These are phyloP conservation scores for Caenorhabditis doughertyi DNA, from an alignment of 2,888 invertebrate species.

Conservation along the genomic window DNA sequence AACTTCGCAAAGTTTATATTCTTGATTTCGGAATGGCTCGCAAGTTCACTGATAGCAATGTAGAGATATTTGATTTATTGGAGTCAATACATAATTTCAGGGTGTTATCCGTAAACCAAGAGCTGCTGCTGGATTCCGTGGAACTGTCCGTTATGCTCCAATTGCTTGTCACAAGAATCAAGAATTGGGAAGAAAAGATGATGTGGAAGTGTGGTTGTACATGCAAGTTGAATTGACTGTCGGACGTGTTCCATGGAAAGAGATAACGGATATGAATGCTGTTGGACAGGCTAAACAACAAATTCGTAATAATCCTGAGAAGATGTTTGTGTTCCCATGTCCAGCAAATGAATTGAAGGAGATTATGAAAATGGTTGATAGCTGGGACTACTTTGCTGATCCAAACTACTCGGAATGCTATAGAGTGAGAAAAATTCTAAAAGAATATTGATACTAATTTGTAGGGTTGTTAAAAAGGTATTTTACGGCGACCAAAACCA, in stretches of 20 bases:
- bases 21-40: conserved; percentile 75
- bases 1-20: conserved; percentile 73
- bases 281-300: conserved; percentile 73
- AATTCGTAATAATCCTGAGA: conserved; percentile 67
- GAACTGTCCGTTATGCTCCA: conserved; percentile 81
- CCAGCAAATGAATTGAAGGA: conserved; percentile 61
- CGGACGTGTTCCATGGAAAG: conserved; percentile 75
- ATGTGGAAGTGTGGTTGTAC: conserved; percentile 75
- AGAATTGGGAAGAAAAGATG: conserved; percentile 78
- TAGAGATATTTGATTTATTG: too few relatives aligned
- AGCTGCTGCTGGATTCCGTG: conserved; percentile 78
- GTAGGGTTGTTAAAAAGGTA: too few relatives aligned
- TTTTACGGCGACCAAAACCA: too few relatives aligned
- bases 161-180: conserved; percentile 77
- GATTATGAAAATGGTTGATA: conserved; percentile 69
- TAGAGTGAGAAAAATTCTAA: too few relatives aligned
- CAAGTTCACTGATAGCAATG: conserved; percentile 74
- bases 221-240: conserved; percentile 76
- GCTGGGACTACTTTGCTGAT: conserved; percentile 72
- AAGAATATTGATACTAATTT: too few relatives aligned
- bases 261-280: conserved; percentile 73
- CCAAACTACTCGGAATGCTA: conserved; percentile 71
- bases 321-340: conserved; percentile 70
- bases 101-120: conserved; percentile 45
- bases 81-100: background rate